Evolutionary conservation across 2,888 invertebrate genomes (phyloP), one percentile per base, ranked within the genome.

Genomic region (Petrolisthes manimaculis): DNA sequence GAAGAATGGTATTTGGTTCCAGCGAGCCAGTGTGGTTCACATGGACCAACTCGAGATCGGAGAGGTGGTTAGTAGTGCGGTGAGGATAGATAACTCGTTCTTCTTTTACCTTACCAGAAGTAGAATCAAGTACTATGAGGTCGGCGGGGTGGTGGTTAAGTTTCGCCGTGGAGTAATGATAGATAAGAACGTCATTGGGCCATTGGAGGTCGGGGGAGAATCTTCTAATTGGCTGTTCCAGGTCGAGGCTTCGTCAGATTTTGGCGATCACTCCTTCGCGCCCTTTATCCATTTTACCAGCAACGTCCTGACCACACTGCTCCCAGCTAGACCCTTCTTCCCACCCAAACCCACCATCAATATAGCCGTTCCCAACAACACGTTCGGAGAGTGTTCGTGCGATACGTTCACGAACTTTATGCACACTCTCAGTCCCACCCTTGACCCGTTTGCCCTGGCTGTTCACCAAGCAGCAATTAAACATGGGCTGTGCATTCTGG

Each of bases 351-450:
- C 84, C 5, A 54, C 51, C 21, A 78, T 84, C 51, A 84, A 84
- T n/a, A 53, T 84, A 12, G 84, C 84, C 51, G 78, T 84, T 5
- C 84, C 84, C 14, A 84, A 84, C 67, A 84, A 84, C 69, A 78
- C 78, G 8, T 37, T 84, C n/a, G 84, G 84, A 5, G 84, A 84
- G 24, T 84, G 84, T 53, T 84, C 84, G 4, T 84, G 84, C 53
- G 37, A 12, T 18, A 21, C 21, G 0, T 84, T 77, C n/a, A 53
- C 51, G 53, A 67, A 37, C 69, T 84, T 78, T 67, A 61, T 84
- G 56, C 78, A 6, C 18, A 78, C 84, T 5, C 69, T 84, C 18
- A 18, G 55, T 53, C 14, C 53, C 37, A 53, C 78, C 56, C 53
- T 84, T 4, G 84, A 78, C 51, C 18, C 55, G 6, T 78, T 77